A percentile compares a stretch with the other conserved stretches of the same genome.
Evolutionary conservation across 2,888 invertebrate genomes (phyloP).

Genomic region (Quadroppia sp.): DNA sequence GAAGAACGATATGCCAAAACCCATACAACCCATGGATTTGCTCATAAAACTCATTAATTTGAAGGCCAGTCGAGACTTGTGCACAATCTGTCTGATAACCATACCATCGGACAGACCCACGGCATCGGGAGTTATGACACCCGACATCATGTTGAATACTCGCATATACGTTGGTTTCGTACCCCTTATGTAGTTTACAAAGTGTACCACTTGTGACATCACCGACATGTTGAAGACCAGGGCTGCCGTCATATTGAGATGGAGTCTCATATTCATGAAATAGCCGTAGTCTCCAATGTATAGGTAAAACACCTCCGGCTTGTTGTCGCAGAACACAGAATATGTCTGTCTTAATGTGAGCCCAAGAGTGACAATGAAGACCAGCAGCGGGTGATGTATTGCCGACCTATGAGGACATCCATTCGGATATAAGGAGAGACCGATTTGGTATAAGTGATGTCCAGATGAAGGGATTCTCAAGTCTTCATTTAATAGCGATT

Average conservation of each 20-base stretch:
- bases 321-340: neutral
- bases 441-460: neutral
- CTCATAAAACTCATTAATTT: too few species aligned
- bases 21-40: too few species aligned
- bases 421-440: neutral
- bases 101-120: too few species aligned
- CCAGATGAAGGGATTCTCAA: neutral
- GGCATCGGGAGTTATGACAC: neutral
- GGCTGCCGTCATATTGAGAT: constrained; percentile 27
- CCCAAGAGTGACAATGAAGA: neutral
- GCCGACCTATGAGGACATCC: neutral
- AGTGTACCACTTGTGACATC: neutral
- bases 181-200: neutral
- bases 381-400: neutral
- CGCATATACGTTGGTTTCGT: neutral
- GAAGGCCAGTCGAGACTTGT: too few species aligned
- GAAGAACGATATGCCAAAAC: neutral
- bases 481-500: too few species aligned
- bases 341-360: neutral
- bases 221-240: neutral
- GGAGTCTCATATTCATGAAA: constrained; percentile 29
- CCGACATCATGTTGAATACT: constrained; percentile 24
- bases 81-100: too few species aligned
- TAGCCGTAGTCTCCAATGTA: constrained; percentile 35
- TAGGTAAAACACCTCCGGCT: neutral